phyloP scores from a whole-genome alignment of 2,888 invertebrate species.

The Dynastes tityus region DNA sequence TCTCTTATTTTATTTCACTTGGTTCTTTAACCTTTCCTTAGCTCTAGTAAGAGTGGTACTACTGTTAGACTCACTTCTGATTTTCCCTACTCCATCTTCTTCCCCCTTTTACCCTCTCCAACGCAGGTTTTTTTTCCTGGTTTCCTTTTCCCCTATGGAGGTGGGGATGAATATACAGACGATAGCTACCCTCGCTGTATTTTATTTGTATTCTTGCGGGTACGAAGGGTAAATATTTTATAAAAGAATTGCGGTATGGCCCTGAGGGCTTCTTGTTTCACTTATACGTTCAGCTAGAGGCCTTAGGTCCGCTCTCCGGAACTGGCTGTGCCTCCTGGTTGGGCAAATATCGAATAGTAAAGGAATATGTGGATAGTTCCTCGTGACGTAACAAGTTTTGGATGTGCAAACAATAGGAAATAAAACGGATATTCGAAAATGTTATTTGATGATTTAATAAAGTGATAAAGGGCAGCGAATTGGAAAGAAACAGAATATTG shows the following conservation, averaged over 20 bases:
- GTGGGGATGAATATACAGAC: background rate
- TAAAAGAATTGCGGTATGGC: conserved; percentile 38
- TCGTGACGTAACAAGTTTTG: background rate
- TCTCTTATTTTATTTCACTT: conserved; percentile 36
- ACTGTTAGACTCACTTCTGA: background rate
- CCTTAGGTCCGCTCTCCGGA: background rate
- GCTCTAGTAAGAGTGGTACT: background rate
- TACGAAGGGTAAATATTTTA: conserved; percentile 41
- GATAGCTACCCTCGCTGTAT: background rate
- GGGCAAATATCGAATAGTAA: conserved; percentile 15
- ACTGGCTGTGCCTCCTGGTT: background rate
- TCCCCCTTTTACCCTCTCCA: background rate
- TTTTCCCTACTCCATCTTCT: background rate
- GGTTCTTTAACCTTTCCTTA: conserved; percentile 11
- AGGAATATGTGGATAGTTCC: background rate
- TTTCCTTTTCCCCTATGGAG: background rate
- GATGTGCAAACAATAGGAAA: conserved; percentile 6
- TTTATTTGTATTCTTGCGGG: conserved; percentile 43
- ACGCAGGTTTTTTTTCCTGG: background rate
- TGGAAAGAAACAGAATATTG: background rate
- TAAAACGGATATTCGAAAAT: conserved; percentile 6
- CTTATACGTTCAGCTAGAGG: background rate
- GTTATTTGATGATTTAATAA: conserved; percentile 15
- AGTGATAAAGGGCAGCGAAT: background rate
- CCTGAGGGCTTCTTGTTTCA: conserved; percentile 21